phyloP scores from a whole-genome alignment of 1,140 invertebrate species.

The Drosophila ercepeae region DNA sequence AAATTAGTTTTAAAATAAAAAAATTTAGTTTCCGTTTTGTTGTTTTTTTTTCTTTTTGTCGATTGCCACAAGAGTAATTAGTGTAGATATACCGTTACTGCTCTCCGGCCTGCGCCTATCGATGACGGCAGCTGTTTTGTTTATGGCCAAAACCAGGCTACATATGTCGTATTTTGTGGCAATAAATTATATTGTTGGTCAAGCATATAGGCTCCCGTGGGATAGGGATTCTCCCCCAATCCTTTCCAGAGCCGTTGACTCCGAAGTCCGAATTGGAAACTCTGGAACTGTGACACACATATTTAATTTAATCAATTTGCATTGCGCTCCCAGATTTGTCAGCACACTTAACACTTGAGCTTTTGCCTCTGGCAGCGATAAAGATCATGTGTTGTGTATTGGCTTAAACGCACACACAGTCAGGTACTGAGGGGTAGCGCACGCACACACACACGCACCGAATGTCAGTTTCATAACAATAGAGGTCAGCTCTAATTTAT shows the following conservation, averaged over 20 bases:
- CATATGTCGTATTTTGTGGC: too few relatives aligned
- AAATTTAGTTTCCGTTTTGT: too few relatives aligned
- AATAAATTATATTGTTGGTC: too few relatives aligned
- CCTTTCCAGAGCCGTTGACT: too few relatives aligned
- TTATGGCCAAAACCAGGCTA: slow-evolving; percentile 4
- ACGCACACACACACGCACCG: background rate
- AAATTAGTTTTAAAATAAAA: too few relatives aligned
- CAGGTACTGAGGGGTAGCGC: background rate
- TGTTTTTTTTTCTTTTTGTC: too few relatives aligned
- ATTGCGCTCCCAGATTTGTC: slow-evolving; percentile 18
- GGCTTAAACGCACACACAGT: slow-evolving; percentile 18
- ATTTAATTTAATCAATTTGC: slow-evolving; percentile 39
- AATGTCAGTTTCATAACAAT: slow-evolving; percentile 68
- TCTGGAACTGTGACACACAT: background rate
- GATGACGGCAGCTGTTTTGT: slow-evolving; percentile 78
- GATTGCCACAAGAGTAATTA: too few relatives aligned
- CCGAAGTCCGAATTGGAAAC: too few relatives aligned
- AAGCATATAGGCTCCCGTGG: too few relatives aligned
- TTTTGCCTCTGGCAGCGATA: background rate
- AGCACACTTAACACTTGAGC: slow-evolving; percentile 3
- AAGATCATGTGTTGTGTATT: slow-evolving; percentile 27
- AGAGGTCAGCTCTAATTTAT: slow-evolving; percentile 51
- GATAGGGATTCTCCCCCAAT: too few relatives aligned
- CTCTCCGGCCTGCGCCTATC: slow-evolving; percentile 25
- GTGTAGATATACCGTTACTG: too few relatives aligned